These are phyloP conservation scores for Phylloscopus trochilus DNA, from an alignment of 2,113 vertebrate species.

Conservation along the genomic window DNA sequence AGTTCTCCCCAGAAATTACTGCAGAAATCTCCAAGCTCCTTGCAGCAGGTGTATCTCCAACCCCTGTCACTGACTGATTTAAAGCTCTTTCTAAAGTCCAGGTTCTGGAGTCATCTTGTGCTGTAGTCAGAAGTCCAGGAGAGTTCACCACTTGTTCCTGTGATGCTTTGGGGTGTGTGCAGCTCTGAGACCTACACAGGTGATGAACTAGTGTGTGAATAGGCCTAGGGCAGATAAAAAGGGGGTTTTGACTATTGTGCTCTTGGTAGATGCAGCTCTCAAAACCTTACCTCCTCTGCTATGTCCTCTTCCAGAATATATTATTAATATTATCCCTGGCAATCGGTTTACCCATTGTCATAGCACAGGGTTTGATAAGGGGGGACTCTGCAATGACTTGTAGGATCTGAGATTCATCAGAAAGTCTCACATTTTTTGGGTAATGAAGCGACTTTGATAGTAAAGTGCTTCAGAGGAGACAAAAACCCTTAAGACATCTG, in stretches of 20 bases:
- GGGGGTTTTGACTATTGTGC: neutral
- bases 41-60: neutral
- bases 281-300: neutral
- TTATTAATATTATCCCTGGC: neutral
- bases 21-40: neutral
- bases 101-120: neutral
- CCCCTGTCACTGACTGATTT: neutral
- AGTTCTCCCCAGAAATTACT: neutral
- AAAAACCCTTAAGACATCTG: neutral
- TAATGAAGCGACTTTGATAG: neutral
- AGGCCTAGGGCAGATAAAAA: neutral
- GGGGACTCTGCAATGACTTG: neutral
- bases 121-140: neutral
- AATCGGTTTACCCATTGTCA: neutral
- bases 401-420: neutral
- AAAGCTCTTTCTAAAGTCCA: neutral
- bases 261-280: neutral
- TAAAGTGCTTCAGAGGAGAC: neutral
- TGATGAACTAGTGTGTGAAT: neutral
- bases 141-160: neutral
- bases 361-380: neutral
- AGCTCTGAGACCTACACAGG: neutral
- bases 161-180: rapidly evolving
- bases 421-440: neutral
- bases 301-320: neutral